Evolutionary conservation across 1,140 invertebrate species (phyloP), one percentile per base, ranked within the genome.

Genomic region (Ditylenchus dipsaci): DNA sequence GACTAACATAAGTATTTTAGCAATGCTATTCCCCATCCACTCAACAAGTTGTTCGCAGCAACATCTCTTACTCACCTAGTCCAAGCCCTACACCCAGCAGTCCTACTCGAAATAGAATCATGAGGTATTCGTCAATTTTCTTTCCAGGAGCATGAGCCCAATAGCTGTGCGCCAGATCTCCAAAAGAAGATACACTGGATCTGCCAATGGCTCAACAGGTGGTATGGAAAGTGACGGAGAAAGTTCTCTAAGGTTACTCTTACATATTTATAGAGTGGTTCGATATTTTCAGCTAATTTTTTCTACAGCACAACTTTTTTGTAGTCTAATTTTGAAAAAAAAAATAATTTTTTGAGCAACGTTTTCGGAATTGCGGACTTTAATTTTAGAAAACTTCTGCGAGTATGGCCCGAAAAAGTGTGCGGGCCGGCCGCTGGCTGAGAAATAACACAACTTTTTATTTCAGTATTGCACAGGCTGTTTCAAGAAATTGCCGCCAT

Each of bases 21-120:
- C 76, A 77, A 69, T 77, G 76, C 26, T 77, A 78, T 67, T 77
- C 76, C 0, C 76, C 76, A 21, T 67, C 68, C 5, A 78, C 76
- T 7, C 63, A 77, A 15, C 68, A 76, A 45, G 64, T 78, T 23
- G 74, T 77, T 23, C 63, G 77, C 5, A 33, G 30, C 17, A 77
- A 78, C 60, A 73, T 77, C 30, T 58, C 75, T 13, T 77, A 77
- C 64, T 77, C 75, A 11, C 75, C 75, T 27, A 78, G 75, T 61
- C 76, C 77, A 15, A 68, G 63, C 26, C 76, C 76, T 21, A 79
- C 76, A 45, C 77, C 75, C 19, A 27, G 30, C 26, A 69, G 63
- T 29, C 75, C 77, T 3, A 76, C 72, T 13, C 38, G 65, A 13
- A 45, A 59, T 49, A 66, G 75, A 47, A 78, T 74, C 17, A 73